phyloP scores from a whole-genome alignment of 2,888 invertebrate species.

The Drosophila pseudotakahashii region DNA sequence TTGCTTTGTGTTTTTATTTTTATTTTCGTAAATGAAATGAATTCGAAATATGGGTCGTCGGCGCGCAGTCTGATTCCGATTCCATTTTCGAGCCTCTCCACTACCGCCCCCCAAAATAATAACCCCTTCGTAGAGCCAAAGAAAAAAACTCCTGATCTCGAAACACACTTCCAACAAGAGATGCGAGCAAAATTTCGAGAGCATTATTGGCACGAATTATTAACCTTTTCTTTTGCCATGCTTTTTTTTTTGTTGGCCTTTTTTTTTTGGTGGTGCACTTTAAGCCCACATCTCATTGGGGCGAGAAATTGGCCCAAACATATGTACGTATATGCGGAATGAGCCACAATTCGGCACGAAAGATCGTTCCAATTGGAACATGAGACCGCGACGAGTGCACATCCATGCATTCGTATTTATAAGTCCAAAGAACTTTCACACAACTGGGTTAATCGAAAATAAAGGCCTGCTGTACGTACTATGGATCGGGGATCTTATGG shows the following conservation, averaged over 20 bases:
- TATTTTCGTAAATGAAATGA: conserved; percentile 72
- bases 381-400: conserved; percentile 36
- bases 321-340: conserved; percentile 34
- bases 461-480: conserved; percentile 14
- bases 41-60: conserved; percentile 75
- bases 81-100: conserved; percentile 47
- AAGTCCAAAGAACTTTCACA: conserved; percentile 35
- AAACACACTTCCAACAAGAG: conserved; percentile 65
- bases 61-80: conserved; percentile 49
- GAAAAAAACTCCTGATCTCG: conserved; percentile 50
- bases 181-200: conserved; percentile 45
- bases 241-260: conserved; percentile 5
- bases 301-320: conserved; percentile 45
- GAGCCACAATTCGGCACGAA: conserved; percentile 41
- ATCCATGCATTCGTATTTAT: conserved; percentile 25
- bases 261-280: conserved; percentile 42
- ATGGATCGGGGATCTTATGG: background rate
- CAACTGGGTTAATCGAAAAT: conserved; percentile 19
- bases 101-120: conserved; percentile 26
- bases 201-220: conserved; percentile 53
- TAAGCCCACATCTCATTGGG: conserved; percentile 45
- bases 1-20: conserved; percentile 25
- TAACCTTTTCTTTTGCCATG: conserved; percentile 46
- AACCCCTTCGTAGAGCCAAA: conserved; percentile 2
- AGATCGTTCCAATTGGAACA: conserved; percentile 44